Evolutionary conservation across 2,888 invertebrate species (phyloP), one percentile per base, ranked within the genome.

Genomic region (Diadegma fenestrale): DNA sequence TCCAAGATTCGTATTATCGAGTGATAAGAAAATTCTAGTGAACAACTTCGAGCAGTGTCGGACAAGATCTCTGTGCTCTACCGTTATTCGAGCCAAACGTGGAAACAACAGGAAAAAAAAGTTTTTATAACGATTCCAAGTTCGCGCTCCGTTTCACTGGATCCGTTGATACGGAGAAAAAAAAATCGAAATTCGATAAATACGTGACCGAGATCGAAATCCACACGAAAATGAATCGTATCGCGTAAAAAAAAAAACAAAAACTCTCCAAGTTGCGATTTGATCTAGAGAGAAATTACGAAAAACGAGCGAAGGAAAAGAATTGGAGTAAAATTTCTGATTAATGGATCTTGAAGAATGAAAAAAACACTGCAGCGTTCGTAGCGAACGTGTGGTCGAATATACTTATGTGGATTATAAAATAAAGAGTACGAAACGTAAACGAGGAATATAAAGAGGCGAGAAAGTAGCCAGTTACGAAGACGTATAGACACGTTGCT

Each of bases 401-500:
- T 41, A n/a, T 19, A n/a, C 14, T n/a, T 43, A 30, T 82, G 48
- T 54, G 33, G 58, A 22, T 61, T 61, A 68, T 51, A 30, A 51
- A 75, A 63, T 14, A 71, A 37, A 48, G 17, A 69, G 22, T 22
- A 58, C 43, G 30, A 76, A 72, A 43, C 26, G 71, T 33, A 51
- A 79, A 73, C 63, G 79, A 51, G 73, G 33, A 41, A 54, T 66
- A 51, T 63, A 81, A 73, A 63, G 69, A 72, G 71, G 79, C 58
- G 80, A 76, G 48, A 73, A 75, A 54, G 54, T 64, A 61, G 71
- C 75, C 75, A 77, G 64, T 80, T 75, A 68, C 66, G 84, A 80
- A 77, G 84, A 84, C 80, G 79, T 80, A 80, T 76, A 80, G 80
- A 80, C 77, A 68, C 80, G 80, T 61, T 80, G 72, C 80, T 77